phyloP scores from a whole-genome alignment of 2,113 vertebrate species.

The Pangasianodon hypophthalmus region DNA sequence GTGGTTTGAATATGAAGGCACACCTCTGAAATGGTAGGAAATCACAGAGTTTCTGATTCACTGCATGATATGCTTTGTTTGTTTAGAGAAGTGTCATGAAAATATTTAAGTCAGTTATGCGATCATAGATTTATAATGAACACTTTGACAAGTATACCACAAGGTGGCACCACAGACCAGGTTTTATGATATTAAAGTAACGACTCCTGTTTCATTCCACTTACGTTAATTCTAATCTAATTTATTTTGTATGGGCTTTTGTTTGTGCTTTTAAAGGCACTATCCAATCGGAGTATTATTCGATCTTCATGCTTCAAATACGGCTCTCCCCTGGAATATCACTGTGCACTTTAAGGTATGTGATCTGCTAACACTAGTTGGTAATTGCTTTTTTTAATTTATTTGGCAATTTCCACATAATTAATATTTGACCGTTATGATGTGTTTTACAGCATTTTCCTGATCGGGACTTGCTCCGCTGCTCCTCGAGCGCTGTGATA shows the following conservation, averaged over 20 bases:
- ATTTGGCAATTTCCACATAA: neutral
- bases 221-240: neutral
- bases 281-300: constrained; percentile 96
- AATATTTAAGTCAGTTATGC: neutral
- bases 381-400: neutral
- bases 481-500: constrained; percentile 87
- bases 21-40: constrained; percentile 94
- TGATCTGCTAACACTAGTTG: neutral
- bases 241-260: neutral
- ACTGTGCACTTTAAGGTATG: constrained; percentile 97
- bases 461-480: constrained; percentile 90
- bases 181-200: neutral
- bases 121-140: neutral
- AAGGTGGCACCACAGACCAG: constrained; percentile 53
- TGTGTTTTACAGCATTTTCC: constrained; percentile 85
- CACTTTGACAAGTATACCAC: constrained; percentile 45
- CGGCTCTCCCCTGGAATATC: constrained; percentile 93
- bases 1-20: constrained; percentile 98
- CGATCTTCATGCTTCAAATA: constrained; percentile 93
- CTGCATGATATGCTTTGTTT: neutral
- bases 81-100: neutral
- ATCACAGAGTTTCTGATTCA: neutral
- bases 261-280: constrained; percentile 80
- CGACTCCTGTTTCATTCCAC: neutral
- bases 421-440: neutral